Percentiles rank a stretch among this genome's conserved stretches.
Conservation (phyloP, 2,113 vertebrate genomes). For the Salvelinus sp. region DNA sequence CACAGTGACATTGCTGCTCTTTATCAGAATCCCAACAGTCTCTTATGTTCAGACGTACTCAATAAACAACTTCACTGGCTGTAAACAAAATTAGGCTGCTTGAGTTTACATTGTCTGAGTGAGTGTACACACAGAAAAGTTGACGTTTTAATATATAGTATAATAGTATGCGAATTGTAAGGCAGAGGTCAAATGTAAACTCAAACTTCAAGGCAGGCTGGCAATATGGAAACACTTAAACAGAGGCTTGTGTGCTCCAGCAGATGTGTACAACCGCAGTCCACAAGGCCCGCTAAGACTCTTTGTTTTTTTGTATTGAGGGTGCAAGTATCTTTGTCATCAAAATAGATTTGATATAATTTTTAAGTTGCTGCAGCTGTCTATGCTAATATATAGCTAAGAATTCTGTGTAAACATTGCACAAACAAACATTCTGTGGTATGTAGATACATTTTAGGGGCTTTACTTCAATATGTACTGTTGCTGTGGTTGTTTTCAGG, state of each 20-base stretch:
- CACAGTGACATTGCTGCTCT: conserved; percentile 20
- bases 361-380: neutral
- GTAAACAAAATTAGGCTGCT: too few relatives aligned
- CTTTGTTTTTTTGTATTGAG: conserved; percentile 28
- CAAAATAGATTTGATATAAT: neutral
- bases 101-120: neutral
- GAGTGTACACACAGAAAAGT: conserved; percentile 10
- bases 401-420: neutral
- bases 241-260: conserved; percentile 38
- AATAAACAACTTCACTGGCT: too few relatives aligned
- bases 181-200: conserved; percentile 52
- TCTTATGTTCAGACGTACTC: too few relatives aligned
- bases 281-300: conserved; percentile 20
- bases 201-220: conserved; percentile 37
- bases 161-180: conserved; percentile 50
- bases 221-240: conserved; percentile 63
- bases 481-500: neutral
- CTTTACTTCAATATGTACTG: neutral
- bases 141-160: conserved; percentile 19
- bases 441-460: neutral
- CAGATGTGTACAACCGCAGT: conserved; percentile 22
- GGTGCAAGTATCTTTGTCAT: conserved; percentile 39
- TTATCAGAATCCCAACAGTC: too few relatives aligned
- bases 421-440: neutral
- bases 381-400: neutral